Base-by-base conservation (phyloP, 1,140 invertebrate genomes). In the Drosophila rhopaloa region DNA sequence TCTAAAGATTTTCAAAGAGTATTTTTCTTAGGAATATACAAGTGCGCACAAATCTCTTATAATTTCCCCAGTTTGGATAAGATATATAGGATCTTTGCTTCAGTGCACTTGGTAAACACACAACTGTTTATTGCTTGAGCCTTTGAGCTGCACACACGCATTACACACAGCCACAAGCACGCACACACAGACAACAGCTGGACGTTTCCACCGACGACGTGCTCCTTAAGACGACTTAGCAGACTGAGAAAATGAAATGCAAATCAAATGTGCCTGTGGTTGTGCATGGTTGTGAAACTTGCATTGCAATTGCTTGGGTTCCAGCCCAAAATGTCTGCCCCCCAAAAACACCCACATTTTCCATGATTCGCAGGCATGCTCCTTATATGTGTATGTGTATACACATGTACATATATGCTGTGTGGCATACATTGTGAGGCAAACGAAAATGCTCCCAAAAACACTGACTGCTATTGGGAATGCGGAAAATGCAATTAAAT, bases 231-330 rank as follows among this genome's bases (percentile, higher is more conserved):
- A 72, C 35, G 68, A 71, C 66, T 71, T 71, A 72, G 44, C 53
- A 71, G 65, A 29, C 62, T 55, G 62, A 32, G 66, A 32, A 81
- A 79, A 82, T 70, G 66, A 79, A 88, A 86, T 86, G 83, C 83
- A 86, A 86, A 86, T 88, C 79, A 83, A 88, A 79, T 71, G 72
- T 77, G 35, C 29, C 62, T 62, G 46, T 53, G 48, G 48, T 48
- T 29, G 47, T 72, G 58, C 24, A 48, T 53, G 50, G 51, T 46
- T 44, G 54, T 50, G 65, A 54, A 60, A 46, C 61, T 67, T 58
- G 73, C 53, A 76, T 57, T 44, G 60, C 72, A 47, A 40, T 35
- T 16, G 58, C 71, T 40, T 40, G 16, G 35, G 24, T 8, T 24
- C 11, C 47, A 54, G 8, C 10, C 24, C 13, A 29, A 37, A 27